Evolutionary conservation across 35 echinoderm and acorn worm species (phyloP), one percentile per base, ranked within the genome.

Genomic region (Ophiothrix spiculata): DNA sequence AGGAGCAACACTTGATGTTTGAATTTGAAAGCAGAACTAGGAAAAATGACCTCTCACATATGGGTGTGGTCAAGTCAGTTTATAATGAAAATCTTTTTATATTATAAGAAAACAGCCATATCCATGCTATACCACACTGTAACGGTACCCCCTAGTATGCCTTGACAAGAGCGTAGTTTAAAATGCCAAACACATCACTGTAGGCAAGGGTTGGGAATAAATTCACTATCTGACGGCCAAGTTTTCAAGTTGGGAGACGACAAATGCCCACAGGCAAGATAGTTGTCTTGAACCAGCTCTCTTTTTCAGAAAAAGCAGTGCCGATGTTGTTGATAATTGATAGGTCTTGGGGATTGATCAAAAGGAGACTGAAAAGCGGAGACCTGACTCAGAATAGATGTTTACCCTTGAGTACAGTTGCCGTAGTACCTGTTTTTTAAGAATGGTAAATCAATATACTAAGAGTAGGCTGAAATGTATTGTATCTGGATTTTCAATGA

Each of bases 161-260:
- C 60, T 69, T 69, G 60, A 69, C 60, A 69, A 69, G 60, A 25
- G 25, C 60, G 60, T 28, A 25, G 3, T 69, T 69, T 54, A 1
- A 69, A 69, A 69, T 69, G 60, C 60, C 60, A 69, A 69, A 69
- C 60, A 69, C 60, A 69, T 69, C 60, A 69, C 60, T n/a, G 25
- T 28, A n/a, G n/a, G n/a, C n/a, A n/a, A n/a, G 60, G 60, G 60
- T n/a, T 69, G 60, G 60, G 60, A 69, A 69, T 69, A 69, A n/a
- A 69, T 69, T 69, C 60, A 15, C 60, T 28, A 11, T 15, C 60
- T 69, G 60, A 69, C 60, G 60, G 60, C 16, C n/a, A n/a, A 69
- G 60, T 25, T 69, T 69, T 69, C 60, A 69, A 69, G 60, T 69
- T 69, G 60, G 60, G n/a, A n/a, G 23, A 69, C 23, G 60, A 25